phyloP scores from a whole-genome alignment of 1,140 invertebrate species.

The Drosophila sp. region DNA sequence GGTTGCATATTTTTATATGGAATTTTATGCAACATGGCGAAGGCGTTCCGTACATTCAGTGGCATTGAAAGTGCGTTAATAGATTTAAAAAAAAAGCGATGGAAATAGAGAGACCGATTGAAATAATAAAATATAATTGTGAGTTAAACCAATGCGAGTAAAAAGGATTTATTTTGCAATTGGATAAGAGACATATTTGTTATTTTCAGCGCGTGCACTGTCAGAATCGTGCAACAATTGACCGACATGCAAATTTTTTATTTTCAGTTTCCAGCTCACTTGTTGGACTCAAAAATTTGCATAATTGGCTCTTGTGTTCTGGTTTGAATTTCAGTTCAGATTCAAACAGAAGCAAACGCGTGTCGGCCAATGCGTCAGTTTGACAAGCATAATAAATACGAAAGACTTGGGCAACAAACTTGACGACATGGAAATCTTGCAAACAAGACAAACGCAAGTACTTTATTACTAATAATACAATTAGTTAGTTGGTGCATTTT shows the following conservation, averaged over 20 bases:
- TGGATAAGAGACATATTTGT: constrained; percentile 26
- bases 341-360: constrained; percentile 67
- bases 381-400: constrained; percentile 38
- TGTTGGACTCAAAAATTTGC: constrained; percentile 56
- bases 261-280: constrained; percentile 47
- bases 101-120: constrained; percentile 14
- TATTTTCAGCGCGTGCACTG: constrained; percentile 67
- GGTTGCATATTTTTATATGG: constrained; percentile 49
- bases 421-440: neutral
- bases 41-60: constrained; percentile 39
- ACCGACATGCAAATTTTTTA: constrained; percentile 74
- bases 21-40: constrained; percentile 35
- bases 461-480: too few species aligned
- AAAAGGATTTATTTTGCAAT: constrained; percentile 50
- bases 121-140: constrained; percentile 16
- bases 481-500: neutral
- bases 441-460: neutral
- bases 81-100: constrained; percentile 15
- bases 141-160: constrained; percentile 12
- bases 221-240: constrained; percentile 75
- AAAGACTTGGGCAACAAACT: constrained; percentile 35
- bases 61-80: constrained; percentile 63
- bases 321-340: constrained; percentile 62
- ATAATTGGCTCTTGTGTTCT: constrained; percentile 76
- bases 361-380: constrained; percentile 39